Evolutionary conservation across 2,113 vertebrate species (phyloP).

Genomic region (Pavo muticus): DNA sequence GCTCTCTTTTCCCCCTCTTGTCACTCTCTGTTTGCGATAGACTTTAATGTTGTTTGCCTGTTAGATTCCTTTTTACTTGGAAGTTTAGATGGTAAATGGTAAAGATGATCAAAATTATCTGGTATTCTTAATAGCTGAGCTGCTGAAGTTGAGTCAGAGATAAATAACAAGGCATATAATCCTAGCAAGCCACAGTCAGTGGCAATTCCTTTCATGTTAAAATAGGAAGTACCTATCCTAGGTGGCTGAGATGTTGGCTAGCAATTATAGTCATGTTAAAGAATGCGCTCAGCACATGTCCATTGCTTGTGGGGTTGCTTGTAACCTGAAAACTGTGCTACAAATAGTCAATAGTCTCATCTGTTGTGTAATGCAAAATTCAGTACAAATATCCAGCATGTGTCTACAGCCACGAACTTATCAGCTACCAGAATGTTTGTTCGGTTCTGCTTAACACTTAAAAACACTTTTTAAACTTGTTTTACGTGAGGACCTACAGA

Average conservation of each 20-base stretch:
- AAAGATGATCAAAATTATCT: background rate
- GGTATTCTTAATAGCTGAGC: background rate
- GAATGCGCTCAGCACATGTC: background rate
- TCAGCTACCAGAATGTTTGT: background rate
- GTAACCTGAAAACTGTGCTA: background rate
- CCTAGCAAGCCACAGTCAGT: background rate
- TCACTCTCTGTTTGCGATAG: background rate
- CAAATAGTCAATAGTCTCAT: background rate
- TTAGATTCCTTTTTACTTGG: background rate
- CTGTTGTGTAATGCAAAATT: background rate
- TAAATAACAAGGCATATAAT: background rate
- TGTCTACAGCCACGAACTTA: background rate
- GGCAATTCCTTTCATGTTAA: background rate
- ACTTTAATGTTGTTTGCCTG: background rate
- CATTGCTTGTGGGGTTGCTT: background rate
- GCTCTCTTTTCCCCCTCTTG: background rate
- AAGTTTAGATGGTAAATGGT: background rate
- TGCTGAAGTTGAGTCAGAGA: conserved; percentile 7
- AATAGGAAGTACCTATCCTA: background rate
- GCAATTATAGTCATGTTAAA: background rate
- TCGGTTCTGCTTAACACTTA: background rate
- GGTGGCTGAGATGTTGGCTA: background rate
- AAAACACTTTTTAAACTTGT: background rate
- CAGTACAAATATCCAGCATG: background rate
- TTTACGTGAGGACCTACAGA: background rate